Conservation (phyloP, 2,888 invertebrate genomes). For the Coelopa pilipes region DNA sequence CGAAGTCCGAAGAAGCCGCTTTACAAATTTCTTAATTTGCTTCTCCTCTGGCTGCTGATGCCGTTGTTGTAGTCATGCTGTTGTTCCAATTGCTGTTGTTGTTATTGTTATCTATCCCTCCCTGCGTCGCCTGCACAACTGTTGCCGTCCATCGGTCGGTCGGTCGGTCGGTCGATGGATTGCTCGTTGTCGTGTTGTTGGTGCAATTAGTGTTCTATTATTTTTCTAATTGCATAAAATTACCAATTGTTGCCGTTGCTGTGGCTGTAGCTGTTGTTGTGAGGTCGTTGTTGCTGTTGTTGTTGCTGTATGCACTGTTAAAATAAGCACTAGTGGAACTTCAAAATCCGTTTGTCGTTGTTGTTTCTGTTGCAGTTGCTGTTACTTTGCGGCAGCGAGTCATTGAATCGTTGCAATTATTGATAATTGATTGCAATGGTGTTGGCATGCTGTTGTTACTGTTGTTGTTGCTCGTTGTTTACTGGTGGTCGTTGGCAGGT, state of each 20-base stretch:
- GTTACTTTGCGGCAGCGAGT: not conserved
- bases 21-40: constrained; percentile 7
- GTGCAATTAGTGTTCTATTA: constrained; percentile 24
- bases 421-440: constrained; percentile 32
- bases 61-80: not conserved
- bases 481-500: not conserved
- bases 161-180: not conserved
- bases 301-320: no score
- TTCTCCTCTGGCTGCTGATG: not conserved
- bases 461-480: constrained; percentile 23
- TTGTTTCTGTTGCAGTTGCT: not conserved
- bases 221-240: constrained; percentile 28
- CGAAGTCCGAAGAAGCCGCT: constrained; percentile 1
- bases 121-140: no score
- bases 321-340: no score
- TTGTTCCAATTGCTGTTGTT: not conserved
- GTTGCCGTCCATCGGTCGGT: not conserved
- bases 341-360: no score
- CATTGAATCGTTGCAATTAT: constrained; percentile 24
- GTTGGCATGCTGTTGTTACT: not conserved
- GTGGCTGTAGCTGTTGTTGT: constrained; percentile 6
- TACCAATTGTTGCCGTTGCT: constrained; percentile 3
- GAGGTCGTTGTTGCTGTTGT: not conserved
- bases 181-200: constrained; percentile 13
- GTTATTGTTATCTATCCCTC: not conserved